Evolutionary conservation across 2,888 invertebrate species (phyloP), one percentile per base, ranked within the genome.

Genomic region (Taenaris catops): DNA sequence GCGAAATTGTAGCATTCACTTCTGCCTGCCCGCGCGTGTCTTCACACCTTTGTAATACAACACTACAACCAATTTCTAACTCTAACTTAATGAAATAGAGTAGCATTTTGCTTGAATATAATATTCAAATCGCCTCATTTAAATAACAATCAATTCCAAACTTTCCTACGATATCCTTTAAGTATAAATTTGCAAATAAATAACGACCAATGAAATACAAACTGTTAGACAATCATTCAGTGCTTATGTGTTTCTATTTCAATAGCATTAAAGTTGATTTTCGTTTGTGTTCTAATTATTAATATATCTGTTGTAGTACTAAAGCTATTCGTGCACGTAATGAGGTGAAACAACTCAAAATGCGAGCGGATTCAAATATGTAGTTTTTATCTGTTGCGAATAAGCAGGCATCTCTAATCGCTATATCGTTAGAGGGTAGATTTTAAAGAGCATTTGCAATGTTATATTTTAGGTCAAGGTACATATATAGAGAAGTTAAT

Each of bases 261-360:
- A 1, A 25, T n/a, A 0, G 0, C 3, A 0, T 9, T 44, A 49
- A 32, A 33, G 49, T 40, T 23, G 9, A 33, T 8, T 34, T 42
- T 51, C 4, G 21, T 8, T 44, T 40, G 38, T 41, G 38, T 4
- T 39, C 4, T 44, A 43, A 57, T 44, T 43, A 9, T 11, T 14
- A 20, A 34, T 19, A 3, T 2, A 1, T 0, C 14, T 38, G 51
- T 39, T 46, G 53, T 58, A 36, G 44, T 52, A 61, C 51, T 56
- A 55, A 59, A 58, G 63, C 67, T 65, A 72, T 72, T 72, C 72
- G 71, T 73, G 71, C 70, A 47, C 57, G 66, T 78, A 80, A 78
- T 79, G 79, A 80, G 75, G 71, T 69, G 71, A 69, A 76, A 72
- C 76, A 75, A 75, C 74, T 74, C 70, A 66, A 69, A 70, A 65